These are phyloP conservation scores for Fringilla coelebs DNA, from an alignment of 2,797 vertebrate genomes.

Conservation along the genomic window DNA sequence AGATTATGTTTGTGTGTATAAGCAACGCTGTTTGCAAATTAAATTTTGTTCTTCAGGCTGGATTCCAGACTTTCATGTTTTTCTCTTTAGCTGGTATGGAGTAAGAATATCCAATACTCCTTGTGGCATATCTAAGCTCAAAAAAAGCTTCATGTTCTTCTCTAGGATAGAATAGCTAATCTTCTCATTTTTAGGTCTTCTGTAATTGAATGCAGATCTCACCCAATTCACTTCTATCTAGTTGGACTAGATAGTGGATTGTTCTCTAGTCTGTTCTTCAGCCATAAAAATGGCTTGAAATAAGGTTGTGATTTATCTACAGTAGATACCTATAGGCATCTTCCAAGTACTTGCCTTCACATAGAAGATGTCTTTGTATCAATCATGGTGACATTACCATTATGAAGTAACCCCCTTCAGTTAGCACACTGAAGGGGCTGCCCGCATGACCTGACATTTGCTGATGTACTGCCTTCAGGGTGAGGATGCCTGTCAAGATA, in stretches of 20 bases:
- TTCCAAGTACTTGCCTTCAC: constrained; percentile 27
- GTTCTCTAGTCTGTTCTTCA: background rate
- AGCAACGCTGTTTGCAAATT: background rate
- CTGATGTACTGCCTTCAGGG: background rate
- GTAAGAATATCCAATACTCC: background rate
- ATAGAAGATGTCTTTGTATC: background rate
- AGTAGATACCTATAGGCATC: background rate
- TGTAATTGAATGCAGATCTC: background rate
- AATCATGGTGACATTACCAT: background rate
- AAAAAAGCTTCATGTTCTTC: background rate
- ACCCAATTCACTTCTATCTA: background rate
- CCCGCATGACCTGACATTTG: background rate
- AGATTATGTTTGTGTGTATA: background rate
- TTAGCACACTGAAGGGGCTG: background rate
- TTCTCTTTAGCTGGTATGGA: background rate
- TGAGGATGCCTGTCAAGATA: background rate
- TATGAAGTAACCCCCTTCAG: background rate
- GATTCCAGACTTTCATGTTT: background rate
- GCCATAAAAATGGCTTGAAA: constrained; percentile 9
- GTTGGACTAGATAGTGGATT: background rate
- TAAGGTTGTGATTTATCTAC: constrained; percentile 20
- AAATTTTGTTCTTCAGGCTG: background rate
- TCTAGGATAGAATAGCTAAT: background rate
- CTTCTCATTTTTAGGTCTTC: background rate
- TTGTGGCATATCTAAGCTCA: background rate